Evolutionary conservation across 2,888 invertebrate genomes (phyloP).

Genomic region (Drosophila prolongata): DNA sequence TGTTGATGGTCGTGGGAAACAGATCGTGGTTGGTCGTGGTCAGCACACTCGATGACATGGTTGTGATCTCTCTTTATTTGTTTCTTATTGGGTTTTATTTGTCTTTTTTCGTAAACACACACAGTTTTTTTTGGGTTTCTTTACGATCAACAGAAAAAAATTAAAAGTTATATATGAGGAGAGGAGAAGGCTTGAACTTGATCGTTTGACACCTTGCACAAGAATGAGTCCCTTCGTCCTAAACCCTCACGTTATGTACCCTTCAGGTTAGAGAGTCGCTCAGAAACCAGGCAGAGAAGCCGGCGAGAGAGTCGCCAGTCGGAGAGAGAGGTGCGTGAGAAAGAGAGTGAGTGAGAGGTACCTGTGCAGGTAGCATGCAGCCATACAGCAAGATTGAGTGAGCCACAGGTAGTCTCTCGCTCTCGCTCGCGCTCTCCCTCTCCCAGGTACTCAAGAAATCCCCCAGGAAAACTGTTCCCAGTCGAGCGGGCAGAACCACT

Average conservation of each 20-base stretch:
- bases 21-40: conserved; percentile 41
- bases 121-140: neutral
- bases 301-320: conserved; percentile 30
- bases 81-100: neutral
- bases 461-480: conserved; percentile 32
- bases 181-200: conserved; percentile 71
- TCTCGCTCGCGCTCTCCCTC: neutral
- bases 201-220: conserved; percentile 85
- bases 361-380: conserved; percentile 31
- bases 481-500: neutral
- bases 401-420: conserved; percentile 35
- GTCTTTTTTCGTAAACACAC: conserved; percentile 23
- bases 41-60: conserved; percentile 37
- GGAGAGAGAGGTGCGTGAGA: conserved; percentile 11
- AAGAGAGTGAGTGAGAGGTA: conserved; percentile 5
- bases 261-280: conserved; percentile 55
- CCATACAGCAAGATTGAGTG: neutral
- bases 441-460: neutral
- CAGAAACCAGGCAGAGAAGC: conserved; percentile 19
- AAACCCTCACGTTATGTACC: conserved; percentile 85
- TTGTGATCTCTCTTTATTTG: neutral
- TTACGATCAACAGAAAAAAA: conserved; percentile 23
- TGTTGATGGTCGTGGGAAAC: conserved; percentile 63
- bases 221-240: conserved; percentile 86
- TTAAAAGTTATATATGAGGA: conserved; percentile 5